Evolutionary conservation across 2,888 invertebrate genomes (phyloP).

Genomic region (Anodontia alba): DNA sequence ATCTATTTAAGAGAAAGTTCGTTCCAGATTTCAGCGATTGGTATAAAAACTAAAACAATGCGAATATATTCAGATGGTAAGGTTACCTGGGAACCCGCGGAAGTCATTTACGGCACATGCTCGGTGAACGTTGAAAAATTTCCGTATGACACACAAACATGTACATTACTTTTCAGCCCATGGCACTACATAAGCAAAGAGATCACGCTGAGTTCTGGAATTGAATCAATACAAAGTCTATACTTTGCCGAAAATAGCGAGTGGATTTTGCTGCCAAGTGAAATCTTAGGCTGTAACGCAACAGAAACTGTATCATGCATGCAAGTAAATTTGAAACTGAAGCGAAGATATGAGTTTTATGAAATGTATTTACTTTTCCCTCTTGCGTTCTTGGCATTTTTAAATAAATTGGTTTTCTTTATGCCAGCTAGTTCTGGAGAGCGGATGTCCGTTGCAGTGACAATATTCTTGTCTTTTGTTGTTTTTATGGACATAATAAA

Average conservation of each 20-base stretch:
- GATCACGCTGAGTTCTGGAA: neutral
- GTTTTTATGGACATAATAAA: conserved; percentile 51
- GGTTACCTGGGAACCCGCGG: conserved; percentile 28
- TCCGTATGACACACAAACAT: conserved; percentile 48
- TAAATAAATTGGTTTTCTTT: conserved; percentile 46
- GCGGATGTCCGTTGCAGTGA: conserved; percentile 48
- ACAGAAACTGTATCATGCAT: neutral
- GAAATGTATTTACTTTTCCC: conserved; percentile 44
- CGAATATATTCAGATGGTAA: conserved; percentile 22
- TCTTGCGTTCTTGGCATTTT: conserved; percentile 27
- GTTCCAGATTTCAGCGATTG: conserved; percentile 13
- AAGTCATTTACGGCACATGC: conserved; percentile 32
- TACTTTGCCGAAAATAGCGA: conserved; percentile 32
- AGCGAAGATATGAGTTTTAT: conserved; percentile 32
- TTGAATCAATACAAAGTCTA: neutral
- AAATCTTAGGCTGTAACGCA: neutral
- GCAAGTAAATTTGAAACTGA: conserved; percentile 12
- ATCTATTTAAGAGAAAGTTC: conserved; percentile 34
- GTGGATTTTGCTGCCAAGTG: conserved; percentile 23
- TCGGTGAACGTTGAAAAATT: conserved; percentile 45
- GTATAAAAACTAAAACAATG: conserved; percentile 3
- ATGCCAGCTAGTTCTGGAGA: conserved; percentile 53
- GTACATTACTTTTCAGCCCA: conserved; percentile 20
- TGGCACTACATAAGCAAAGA: neutral
- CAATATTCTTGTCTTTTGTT: conserved; percentile 53